Evolutionary conservation across 2,888 invertebrate genomes (phyloP), one percentile per base, ranked within the genome.

Genomic region (Phymatocera aterrima): DNA sequence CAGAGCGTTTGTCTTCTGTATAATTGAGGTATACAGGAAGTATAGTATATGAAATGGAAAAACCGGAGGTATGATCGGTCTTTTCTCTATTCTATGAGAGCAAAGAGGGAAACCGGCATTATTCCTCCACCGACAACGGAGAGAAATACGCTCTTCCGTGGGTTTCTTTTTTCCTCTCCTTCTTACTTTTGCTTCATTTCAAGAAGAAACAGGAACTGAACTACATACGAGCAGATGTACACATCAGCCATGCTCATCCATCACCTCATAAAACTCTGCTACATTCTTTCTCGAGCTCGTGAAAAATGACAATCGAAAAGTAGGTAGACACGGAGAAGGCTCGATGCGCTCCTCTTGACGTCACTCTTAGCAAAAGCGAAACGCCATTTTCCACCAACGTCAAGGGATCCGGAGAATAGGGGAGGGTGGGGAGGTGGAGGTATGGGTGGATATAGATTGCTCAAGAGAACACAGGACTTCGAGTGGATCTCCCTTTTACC

Each of bases 401-500:
- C 18, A 8, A 37, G 61, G 18, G 34, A 61, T 8, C 34, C 3
- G 18, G 2, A 34, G 60, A 15, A 65, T 10, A 34, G n/a, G 34
- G 37, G 64, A 15, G 21, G 1, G n/a, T 1, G 60, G 8, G n/a
- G 37, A 64, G 31, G 64, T 18, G 18, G n/a, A 37, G 31, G 34
- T 24, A 28, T 10, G 28, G 28, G 34, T 31, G n/a, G 37, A 37
- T 72, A 72, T 72, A 51, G 51, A 72, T 72, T 48, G 72, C 72
- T 57, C 51, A 6, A 31, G 31, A 51, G 72, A 72, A 72, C 72
- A 72, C 34, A 72, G 72, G 34, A 34, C 48, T 31, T 72, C n/a
- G 21, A 72, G 72, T 72, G 72, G 31, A 31, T 48, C 72, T 72
- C 48, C 68, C 72, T 72, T n/a, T 72, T 51, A 51, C 72, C 72